A percentile compares a stretch with the other conserved stretches of the same genome.
Evolutionary conservation across 2,113 vertebrate species (phyloP).

Genomic region (Oncorhynchus tshawytscha): DNA sequence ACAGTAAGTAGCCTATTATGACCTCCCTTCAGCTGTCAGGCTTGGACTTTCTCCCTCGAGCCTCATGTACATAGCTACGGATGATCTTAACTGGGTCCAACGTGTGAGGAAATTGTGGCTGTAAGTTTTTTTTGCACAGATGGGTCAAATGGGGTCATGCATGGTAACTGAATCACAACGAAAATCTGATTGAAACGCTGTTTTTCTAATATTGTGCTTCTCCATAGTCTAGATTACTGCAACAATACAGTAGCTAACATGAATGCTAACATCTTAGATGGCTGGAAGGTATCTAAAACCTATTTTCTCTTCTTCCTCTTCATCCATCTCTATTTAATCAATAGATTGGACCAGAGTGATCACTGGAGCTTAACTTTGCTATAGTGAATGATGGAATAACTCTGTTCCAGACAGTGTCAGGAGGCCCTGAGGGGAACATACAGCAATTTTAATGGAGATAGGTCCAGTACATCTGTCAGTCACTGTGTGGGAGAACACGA

Average conservation of each 20-base stretch:
- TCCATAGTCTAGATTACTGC: background rate
- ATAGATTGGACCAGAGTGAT: conserved; percentile 11
- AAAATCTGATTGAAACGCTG: too few relatives aligned
- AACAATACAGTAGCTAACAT: background rate
- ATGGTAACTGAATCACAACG: too few relatives aligned
- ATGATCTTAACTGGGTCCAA: too few relatives aligned
- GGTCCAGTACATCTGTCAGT: conserved; percentile 7
- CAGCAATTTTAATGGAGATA: conserved; percentile 6
- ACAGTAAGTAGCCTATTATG: too few relatives aligned
- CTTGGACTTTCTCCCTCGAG: too few relatives aligned
- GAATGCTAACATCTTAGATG: background rate
- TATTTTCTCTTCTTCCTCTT: background rate
- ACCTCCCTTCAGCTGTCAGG: too few relatives aligned
- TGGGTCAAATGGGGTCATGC: background rate
- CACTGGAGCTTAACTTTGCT: conserved; percentile 13
- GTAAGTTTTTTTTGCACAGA: too few relatives aligned
- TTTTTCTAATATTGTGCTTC: too few relatives aligned
- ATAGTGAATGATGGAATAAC: conserved; percentile 20
- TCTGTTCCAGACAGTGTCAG: conserved; percentile 8
- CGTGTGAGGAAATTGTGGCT: background rate
- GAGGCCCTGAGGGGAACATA: conserved; percentile 8
- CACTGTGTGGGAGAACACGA: conserved; percentile 1
- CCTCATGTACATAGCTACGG: too few relatives aligned
- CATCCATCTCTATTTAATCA: conserved; percentile 16
- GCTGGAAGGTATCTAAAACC: conserved; percentile 1